Conservation (phyloP, 2,113 vertebrate genomes). For the Sinocyclocheilus grahami region DNA sequence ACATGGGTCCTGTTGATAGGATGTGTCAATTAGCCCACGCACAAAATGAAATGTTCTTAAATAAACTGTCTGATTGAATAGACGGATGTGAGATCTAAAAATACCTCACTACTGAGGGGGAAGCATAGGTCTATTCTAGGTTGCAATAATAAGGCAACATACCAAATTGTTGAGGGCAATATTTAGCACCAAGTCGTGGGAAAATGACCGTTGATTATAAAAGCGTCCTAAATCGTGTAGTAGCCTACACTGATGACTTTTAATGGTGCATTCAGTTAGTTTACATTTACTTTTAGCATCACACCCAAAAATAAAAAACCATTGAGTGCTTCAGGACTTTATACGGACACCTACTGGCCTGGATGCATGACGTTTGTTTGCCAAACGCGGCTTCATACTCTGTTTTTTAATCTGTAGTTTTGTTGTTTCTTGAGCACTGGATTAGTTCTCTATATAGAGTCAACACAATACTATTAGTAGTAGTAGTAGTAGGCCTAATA, state of each 20-base stretch:
- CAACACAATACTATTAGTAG: background rate
- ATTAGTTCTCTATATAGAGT: background rate
- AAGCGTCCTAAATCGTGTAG: background rate
- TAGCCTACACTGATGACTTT: background rate
- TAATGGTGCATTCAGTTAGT: background rate
- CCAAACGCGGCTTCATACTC: background rate
- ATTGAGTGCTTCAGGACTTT: background rate
- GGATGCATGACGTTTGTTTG: background rate
- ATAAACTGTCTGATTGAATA: conserved; percentile 41
- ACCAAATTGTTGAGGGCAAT: conserved; percentile 21
- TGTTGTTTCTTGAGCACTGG: background rate
- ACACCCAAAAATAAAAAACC: background rate
- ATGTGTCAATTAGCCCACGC: conserved; percentile 25
- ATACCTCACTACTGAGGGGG: conserved; percentile 19
- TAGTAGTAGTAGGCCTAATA: background rate
- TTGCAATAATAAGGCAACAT: conserved; percentile 32
- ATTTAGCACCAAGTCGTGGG: conserved; percentile 31
- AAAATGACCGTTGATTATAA: conserved; percentile 20
- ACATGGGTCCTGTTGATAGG: conserved; percentile 36
- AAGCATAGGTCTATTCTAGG: conserved; percentile 26
- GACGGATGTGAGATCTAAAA: conserved; percentile 35
- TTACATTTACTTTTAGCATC: background rate
- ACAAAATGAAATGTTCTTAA: conserved; percentile 40
- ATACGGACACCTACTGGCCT: conserved; percentile 2
- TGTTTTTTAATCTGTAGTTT: background rate